phyloP scores from a whole-genome alignment of 2,113 vertebrate species.

The Psittacus erithacus region DNA sequence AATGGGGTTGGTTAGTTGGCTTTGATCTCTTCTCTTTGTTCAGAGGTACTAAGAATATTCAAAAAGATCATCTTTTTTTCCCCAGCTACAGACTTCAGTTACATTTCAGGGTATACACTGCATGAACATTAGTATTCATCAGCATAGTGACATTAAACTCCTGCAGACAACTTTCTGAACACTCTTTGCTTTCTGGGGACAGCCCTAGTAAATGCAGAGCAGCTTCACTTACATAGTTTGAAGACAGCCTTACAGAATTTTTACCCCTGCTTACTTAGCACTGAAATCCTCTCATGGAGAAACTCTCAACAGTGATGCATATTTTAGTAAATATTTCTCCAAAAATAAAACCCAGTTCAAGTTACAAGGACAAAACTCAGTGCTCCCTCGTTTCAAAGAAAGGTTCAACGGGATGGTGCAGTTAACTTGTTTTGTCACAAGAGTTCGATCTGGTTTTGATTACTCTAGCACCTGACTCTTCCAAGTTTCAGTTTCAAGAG shows the following conservation, averaged over 20 bases:
- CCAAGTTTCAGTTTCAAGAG: not conserved
- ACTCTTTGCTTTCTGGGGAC: not conserved
- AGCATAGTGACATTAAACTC: not conserved
- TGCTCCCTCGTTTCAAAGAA: not conserved
- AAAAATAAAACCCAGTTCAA: not conserved
- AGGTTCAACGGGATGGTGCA: not conserved
- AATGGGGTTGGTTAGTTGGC: constrained; percentile 17
- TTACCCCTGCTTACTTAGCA: not conserved
- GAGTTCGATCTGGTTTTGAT: not conserved
- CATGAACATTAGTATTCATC: not conserved
- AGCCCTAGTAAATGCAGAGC: not conserved
- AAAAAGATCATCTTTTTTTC: not conserved
- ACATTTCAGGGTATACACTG: not conserved
- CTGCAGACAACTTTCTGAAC: not conserved
- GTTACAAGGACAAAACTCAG: not conserved
- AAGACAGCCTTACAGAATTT: not conserved
- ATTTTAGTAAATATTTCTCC: not conserved
- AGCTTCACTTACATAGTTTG: not conserved
- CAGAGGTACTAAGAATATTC: not conserved
- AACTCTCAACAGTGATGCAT: fast-evolving
- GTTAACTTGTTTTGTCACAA: not conserved
- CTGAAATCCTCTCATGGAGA: not conserved
- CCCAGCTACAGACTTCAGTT: not conserved
- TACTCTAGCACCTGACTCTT: not conserved
- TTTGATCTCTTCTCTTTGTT: constrained; percentile 53